phyloP scores from a whole-genome alignment of 2,113 vertebrate species.

The Recurvirostra avosetta region DNA sequence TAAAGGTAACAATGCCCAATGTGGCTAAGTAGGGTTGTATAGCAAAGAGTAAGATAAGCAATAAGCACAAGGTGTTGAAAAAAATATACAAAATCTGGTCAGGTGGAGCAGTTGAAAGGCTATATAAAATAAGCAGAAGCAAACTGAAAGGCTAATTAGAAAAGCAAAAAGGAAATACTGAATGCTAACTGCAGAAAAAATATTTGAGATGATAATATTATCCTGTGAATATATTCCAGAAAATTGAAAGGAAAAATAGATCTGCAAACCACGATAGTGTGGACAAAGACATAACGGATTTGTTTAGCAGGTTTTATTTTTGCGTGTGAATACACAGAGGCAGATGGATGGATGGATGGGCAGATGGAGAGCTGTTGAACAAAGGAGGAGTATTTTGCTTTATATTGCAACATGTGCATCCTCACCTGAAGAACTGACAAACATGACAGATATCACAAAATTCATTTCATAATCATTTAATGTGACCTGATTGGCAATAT shows the following conservation, averaged over 20 bases:
- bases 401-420: background rate
- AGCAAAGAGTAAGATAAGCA: slow-evolving; percentile 57
- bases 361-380: slow-evolving; percentile 28
- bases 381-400: background rate
- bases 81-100: slow-evolving; percentile 22
- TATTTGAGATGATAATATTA: background rate
- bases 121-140: background rate
- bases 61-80: slow-evolving; percentile 44
- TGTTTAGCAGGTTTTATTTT: slow-evolving; percentile 16
- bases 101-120: slow-evolving; percentile 25
- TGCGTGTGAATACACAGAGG: background rate
- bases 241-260: slow-evolving; percentile 1
- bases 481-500: background rate
- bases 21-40: slow-evolving; percentile 53
- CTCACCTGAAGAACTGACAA: slow-evolving; percentile 1
- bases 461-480: background rate
- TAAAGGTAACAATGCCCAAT: slow-evolving; percentile 63
- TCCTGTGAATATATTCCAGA: background rate
- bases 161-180: background rate
- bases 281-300: background rate
- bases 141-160: slow-evolving; percentile 42
- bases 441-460: background rate
- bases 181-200: background rate
- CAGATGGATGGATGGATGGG: slow-evolving; percentile 7
- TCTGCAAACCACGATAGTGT: background rate